These are phyloP conservation scores for Habrosyne pyritoides DNA, from an alignment of 2,888 invertebrate species.

Conservation along the genomic window DNA sequence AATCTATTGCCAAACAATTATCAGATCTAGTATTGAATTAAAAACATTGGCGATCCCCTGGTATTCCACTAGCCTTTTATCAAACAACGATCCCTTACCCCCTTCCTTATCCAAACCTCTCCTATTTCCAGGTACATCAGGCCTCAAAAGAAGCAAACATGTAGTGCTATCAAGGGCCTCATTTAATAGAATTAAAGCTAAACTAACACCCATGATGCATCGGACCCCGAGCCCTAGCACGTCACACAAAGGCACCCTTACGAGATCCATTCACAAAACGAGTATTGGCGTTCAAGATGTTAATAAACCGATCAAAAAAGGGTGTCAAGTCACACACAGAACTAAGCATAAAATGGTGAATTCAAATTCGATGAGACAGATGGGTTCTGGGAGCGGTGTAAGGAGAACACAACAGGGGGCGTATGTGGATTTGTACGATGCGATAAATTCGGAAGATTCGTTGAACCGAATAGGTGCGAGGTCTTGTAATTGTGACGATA, in stretches of 20 bases:
- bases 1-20: too few relatives aligned
- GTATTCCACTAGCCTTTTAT: not conserved
- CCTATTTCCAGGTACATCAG: constrained; percentile 44
- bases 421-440: not conserved
- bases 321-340: not conserved
- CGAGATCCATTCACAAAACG: not conserved
- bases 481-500: constrained; percentile 13
- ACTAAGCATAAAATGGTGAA: not conserved
- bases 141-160: constrained; percentile 10
- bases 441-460: constrained; percentile 6
- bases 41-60: too few relatives aligned
- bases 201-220: not conserved
- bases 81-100: constrained; percentile 7
- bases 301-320: not conserved
- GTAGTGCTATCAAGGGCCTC: constrained; percentile 7
- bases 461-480: not conserved
- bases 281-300: not conserved
- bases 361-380: not conserved
- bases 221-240: not conserved
- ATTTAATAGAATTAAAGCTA: not conserved
- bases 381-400: not conserved
- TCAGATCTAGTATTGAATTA: too few relatives aligned
- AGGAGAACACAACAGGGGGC: not conserved
- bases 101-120: constrained; percentile 20
- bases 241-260: not conserved